Conservation (phyloP, 2,797 vertebrate species). For the Dallia pectoralis region DNA sequence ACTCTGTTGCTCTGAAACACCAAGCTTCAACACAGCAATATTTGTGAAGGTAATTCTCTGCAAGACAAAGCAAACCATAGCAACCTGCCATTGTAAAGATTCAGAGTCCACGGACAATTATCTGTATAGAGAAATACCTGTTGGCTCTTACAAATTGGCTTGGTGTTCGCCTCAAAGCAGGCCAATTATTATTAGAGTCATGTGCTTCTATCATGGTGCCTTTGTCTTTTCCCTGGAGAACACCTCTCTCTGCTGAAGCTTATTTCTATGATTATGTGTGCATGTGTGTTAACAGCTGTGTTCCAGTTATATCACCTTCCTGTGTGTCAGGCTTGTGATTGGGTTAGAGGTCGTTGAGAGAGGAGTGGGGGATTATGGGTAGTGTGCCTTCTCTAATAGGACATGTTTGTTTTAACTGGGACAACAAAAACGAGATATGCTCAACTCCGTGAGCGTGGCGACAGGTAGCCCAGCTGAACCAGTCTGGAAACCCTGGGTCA, state of each 20-base stretch:
- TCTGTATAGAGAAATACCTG: not conserved
- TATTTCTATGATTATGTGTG: conserved; percentile 19
- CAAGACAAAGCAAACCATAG: not conserved
- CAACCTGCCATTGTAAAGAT: not conserved
- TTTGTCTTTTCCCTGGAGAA: not conserved
- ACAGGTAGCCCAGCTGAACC: too few relatives aligned
- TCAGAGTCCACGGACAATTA: not conserved
- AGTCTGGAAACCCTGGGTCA: too few relatives aligned
- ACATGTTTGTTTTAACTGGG: too few relatives aligned
- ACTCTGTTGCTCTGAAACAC: conserved; percentile 1
- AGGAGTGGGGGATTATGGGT: conserved; percentile 5
- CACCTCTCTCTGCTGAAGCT: conserved; percentile 1
- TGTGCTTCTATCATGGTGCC: not conserved
- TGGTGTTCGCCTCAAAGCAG: not conserved
- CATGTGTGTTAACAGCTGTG: conserved; percentile 26
- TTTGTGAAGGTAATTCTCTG: not conserved
- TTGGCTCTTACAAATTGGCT: conserved; percentile 1
- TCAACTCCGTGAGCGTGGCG: too few relatives aligned
- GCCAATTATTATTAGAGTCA: not conserved
- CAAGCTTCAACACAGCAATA: not conserved
- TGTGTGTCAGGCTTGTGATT: conserved; percentile 24
- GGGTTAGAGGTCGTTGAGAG: conserved; percentile 15
- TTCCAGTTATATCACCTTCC: conserved; percentile 7
- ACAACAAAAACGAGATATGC: too few relatives aligned
- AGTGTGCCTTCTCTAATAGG: not conserved